A percentile compares a stretch with the other conserved stretches of the same genome.
Conservation (phyloP, 2,888 invertebrate genomes). For the Phortica okadai region DNA sequence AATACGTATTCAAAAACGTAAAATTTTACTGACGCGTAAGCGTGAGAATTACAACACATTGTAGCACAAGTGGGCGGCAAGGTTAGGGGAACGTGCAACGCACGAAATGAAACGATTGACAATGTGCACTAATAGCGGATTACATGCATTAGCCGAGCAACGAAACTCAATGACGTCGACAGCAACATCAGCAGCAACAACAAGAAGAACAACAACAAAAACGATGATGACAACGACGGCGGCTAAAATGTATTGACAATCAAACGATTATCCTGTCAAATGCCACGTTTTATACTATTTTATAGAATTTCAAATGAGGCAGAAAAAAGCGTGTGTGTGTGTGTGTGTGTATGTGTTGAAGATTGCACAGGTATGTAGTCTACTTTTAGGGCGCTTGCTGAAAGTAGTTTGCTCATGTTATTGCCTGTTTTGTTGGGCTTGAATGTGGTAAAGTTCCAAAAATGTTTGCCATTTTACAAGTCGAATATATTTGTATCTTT, state of each 20-base stretch:
- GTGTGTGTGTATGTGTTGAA: not conserved
- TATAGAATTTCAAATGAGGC: constrained; percentile 48
- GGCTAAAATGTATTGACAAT: constrained; percentile 68
- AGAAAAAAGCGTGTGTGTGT: constrained; percentile 38
- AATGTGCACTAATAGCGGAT: constrained; percentile 73
- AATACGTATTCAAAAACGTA: constrained; percentile 31
- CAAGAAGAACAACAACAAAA: constrained; percentile 45
- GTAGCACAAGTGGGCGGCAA: constrained; percentile 38
- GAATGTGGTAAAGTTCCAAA: not conserved
- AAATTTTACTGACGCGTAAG: constrained; percentile 38
- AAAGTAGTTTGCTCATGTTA: constrained; percentile 39
- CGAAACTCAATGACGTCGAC: constrained; percentile 1
- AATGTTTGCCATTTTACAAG: constrained; percentile 12
- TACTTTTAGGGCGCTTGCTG: not conserved
- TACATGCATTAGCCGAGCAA: constrained; percentile 73
- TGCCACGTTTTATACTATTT: constrained; percentile 29
- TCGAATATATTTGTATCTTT: not conserved
- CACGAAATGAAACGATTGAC: constrained; percentile 58
- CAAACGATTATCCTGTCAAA: constrained; percentile 66
- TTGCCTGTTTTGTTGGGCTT: constrained; percentile 6
- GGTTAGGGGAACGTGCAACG: not conserved
- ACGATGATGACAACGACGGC: not conserved
- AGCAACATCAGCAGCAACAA: constrained; percentile 52
- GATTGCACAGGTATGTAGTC: not conserved
- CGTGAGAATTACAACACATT: constrained; percentile 74